Conservation (phyloP, 2,888 invertebrate species). For the Polydrusus cervinus region DNA sequence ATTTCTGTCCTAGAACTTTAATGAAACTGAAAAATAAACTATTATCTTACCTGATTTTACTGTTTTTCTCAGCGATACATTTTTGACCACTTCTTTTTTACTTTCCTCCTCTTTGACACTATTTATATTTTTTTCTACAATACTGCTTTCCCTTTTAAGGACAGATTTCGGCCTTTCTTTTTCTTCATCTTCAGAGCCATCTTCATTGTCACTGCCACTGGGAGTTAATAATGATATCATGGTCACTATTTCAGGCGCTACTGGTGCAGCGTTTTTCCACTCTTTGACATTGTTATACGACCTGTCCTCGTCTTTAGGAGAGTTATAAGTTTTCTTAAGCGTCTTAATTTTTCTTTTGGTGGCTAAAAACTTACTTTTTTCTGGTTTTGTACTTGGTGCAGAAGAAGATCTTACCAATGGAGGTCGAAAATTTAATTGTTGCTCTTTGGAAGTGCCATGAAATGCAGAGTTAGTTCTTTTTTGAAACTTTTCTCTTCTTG, state of each 20-base stretch:
- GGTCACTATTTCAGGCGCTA: constrained; percentile 74
- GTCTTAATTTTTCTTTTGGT: constrained; percentile 65
- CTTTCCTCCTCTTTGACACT: constrained; percentile 54
- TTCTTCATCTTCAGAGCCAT: constrained; percentile 69
- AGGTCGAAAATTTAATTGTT: constrained; percentile 59
- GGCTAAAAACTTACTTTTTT: constrained; percentile 58
- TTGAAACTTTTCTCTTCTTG: constrained; percentile 67
- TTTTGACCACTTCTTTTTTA: constrained; percentile 59
- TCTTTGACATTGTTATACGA: constrained; percentile 53
- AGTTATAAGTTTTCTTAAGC: constrained; percentile 53
- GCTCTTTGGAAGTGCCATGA: constrained; percentile 60
- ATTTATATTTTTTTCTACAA: constrained; percentile 40
- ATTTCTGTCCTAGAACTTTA: too few species aligned
- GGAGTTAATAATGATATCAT: constrained; percentile 79
- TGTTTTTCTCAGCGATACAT: constrained; percentile 66
- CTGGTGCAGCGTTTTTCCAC: constrained; percentile 60
- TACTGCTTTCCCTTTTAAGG: constrained; percentile 50
- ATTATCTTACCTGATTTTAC: constrained; percentile 67
- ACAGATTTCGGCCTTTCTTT: constrained; percentile 53
- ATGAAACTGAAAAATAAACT: too few species aligned
- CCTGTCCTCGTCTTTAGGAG: constrained; percentile 54
- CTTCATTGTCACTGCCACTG: constrained; percentile 78
- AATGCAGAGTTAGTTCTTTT: constrained; percentile 69
- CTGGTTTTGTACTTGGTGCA: constrained; percentile 60
- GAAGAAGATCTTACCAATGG: constrained; percentile 67